Conservation (phyloP, 2,113 vertebrate species). For the Bungarus multicinctus region DNA sequence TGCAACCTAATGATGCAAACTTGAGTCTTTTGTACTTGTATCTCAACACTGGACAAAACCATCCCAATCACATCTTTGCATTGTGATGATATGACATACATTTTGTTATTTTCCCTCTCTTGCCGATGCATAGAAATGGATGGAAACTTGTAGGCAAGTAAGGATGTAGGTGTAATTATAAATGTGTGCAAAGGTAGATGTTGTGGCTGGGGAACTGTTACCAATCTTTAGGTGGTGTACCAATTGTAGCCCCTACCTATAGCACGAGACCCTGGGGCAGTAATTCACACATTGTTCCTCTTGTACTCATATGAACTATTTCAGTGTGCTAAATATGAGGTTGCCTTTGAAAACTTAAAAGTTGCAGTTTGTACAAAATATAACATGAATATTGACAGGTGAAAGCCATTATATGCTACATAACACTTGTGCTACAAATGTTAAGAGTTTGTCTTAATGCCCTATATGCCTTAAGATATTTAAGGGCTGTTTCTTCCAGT, state of each 20-base stretch:
- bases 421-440: background rate
- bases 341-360: background rate
- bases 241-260: background rate
- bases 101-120: background rate
- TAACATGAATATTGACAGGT: background rate
- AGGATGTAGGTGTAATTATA: background rate
- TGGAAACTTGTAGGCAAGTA: background rate
- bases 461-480: background rate
- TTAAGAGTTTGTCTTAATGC: background rate
- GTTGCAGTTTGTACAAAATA: background rate
- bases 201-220: background rate
- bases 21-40: background rate
- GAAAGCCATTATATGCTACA: background rate
- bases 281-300: background rate
- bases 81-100: background rate
- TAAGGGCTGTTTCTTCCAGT: background rate
- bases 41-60: background rate
- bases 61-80: background rate
- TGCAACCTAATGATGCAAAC: background rate
- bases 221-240: background rate
- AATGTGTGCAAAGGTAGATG: background rate
- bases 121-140: background rate
- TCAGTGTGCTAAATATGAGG: background rate
- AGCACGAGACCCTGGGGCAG: background rate
- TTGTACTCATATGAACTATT: background rate